Evolutionary conservation across 2,113 vertebrate species (phyloP).

Genomic region (Apaloderma vittatum): DNA sequence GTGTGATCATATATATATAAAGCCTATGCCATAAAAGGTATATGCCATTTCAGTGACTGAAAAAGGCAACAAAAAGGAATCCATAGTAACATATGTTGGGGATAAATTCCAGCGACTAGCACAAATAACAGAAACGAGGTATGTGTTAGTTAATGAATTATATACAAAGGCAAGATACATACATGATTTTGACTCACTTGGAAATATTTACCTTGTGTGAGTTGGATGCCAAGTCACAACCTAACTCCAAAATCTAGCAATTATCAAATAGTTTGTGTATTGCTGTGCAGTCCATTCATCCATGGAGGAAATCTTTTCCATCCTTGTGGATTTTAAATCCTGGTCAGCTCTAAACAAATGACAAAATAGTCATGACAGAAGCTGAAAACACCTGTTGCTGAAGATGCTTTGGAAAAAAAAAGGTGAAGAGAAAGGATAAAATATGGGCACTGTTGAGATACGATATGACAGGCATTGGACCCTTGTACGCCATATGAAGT

Average conservation of each 20-base stretch:
- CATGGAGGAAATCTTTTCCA: not conserved
- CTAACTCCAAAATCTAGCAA: not conserved
- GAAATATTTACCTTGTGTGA: not conserved
- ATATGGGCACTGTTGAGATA: not conserved
- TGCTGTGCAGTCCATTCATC: not conserved
- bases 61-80: slow-evolving; percentile 45
- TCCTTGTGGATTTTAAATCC: not conserved
- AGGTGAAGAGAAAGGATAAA: not conserved
- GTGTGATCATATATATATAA: not conserved
- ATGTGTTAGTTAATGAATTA: not conserved
- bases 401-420: not conserved
- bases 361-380: not conserved
- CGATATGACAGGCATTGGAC: not conserved
- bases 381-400: not conserved
- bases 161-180: not conserved
- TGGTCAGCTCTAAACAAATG: not conserved
- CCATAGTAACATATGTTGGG: slow-evolving; percentile 29
- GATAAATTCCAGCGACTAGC: not conserved
- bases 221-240: not conserved
- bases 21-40: slow-evolving; percentile 3
- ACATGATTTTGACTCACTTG: not conserved
- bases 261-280: not conserved
- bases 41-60: slow-evolving; percentile 31
- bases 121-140: not conserved
- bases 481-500: not conserved